Base-by-base conservation (phyloP, 2,888 invertebrate genomes). In the Frankliniella fusca region DNA sequence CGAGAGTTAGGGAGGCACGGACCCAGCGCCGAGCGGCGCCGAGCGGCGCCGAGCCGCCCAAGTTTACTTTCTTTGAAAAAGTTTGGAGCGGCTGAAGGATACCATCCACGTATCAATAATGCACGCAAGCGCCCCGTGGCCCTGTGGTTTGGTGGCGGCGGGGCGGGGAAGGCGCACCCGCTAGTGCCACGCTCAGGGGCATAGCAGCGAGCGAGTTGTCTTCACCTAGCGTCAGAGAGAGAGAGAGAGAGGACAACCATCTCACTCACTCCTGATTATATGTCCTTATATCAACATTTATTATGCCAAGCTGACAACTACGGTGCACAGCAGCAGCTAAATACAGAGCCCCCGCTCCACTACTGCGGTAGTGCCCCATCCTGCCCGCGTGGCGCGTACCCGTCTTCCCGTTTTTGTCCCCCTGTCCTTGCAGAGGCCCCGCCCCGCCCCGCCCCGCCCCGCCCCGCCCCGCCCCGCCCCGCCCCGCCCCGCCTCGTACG, bases 11-110 rank as follows among this genome's bases (percentile, higher is more conserved):
- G 38, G 38, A 5, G 38, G 38, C 38, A 38, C 38, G 38, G 38
- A n/a, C n/a, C n/a, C n/a, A n/a, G n/a, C n/a, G n/a, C n/a, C n/a
- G 38, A 38, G 38, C 38, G 38, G 38, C 38, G 3, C 5, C 2
- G 38, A 38, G 38, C 38, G 38, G 38, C 38, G 2, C 38, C 38
- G 38, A 38, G 38, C 38, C 2, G 38, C 38, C 38, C 3, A 76
- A 76, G 70, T 76, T 76, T 27, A 27, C 70, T 27, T 76, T 76
- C 70, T 76, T 76, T 76, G 70, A 23, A 27, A 76, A 76, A 76
- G 70, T 76, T 76, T 76, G 27, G 23, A 76, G 70, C 70, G 27
- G 27, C 70, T 23, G 27, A 23, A 8, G 23, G 11, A 27, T 11
- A 27, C 70, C 23, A 27, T 27, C 9, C 70, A 11, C 27, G 70